Base-by-base conservation (phyloP, 2,797 vertebrate genomes). In the Microhierax caerulescens region DNA sequence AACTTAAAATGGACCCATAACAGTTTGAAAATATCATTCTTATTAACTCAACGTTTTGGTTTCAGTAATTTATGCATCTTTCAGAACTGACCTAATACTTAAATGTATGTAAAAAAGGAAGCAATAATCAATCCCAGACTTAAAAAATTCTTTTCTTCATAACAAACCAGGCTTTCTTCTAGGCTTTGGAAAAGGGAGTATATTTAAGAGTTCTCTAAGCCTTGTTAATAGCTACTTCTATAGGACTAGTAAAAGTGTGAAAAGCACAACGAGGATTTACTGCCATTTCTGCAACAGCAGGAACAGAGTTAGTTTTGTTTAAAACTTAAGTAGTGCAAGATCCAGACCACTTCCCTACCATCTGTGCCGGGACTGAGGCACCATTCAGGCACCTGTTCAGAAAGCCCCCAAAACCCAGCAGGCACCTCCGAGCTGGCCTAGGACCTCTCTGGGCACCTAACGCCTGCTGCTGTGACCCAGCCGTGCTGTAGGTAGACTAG, bases 1-100 rank as follows among this genome's bases (percentile, higher is more conserved):
- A 96, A 91, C 85, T 85, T 90, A 83, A 88, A 95, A 86, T 24
- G 67, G 76, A 97, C 61, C 54, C 34, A 14, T 64, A 80, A 89
- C 84, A 64, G 73, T 94, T 94, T 90, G 93, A 69, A 97, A 95
- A 81, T 88, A 79, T 83, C 93, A 25, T 47, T 97, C 94, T 59
- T 93, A 83, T 50, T 95, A 93, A 79, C 88, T 91, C 94, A 96
- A 89, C 64, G 65, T 68, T 95, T 95, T 91, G 83, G 68, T 89
- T 90, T 95, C 53, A 32, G 60, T 94, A 94, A 97, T 84, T 87
- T 88, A 94, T 76, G 76, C 68, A 73, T 88, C 86, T 87, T 84
- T 95, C 70, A 69, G 83, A 69, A 94, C 41, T 87, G 83, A 96
- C 65, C 63, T 88, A 88, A 84, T 93, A 79, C 69, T 95, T 96